phyloP scores from a whole-genome alignment of 2,888 invertebrate genomes.

The Sinodicranocentrus sp. region DNA sequence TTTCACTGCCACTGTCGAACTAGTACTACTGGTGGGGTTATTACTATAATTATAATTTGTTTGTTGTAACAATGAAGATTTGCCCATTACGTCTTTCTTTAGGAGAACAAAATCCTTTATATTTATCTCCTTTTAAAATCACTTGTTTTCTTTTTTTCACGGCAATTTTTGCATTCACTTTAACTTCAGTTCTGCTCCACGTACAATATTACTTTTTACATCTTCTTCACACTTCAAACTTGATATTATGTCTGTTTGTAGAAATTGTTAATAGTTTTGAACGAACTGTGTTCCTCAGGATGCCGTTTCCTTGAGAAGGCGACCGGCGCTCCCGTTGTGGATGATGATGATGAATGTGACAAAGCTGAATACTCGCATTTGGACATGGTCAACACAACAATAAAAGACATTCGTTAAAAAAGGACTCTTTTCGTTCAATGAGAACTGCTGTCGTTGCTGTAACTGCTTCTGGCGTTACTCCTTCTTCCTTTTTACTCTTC shows the following conservation, averaged over 20 bases:
- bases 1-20: constrained; percentile 64
- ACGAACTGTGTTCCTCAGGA: constrained; percentile 19
- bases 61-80: constrained; percentile 63
- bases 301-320: constrained; percentile 46
- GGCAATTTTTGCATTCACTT: constrained; percentile 46
- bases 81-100: constrained; percentile 41
- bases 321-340: constrained; percentile 47
- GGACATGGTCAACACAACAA: constrained; percentile 60
- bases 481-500: constrained; percentile 20
- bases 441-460: constrained; percentile 8
- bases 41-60: constrained; percentile 65
- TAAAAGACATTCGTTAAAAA: constrained; percentile 7
- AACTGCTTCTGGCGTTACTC: constrained; percentile 19
- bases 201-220: neutral
- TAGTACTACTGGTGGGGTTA: constrained; percentile 10
- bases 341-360: constrained; percentile 59
- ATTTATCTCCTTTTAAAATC: neutral
- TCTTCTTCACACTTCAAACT: constrained; percentile 19
- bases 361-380: constrained; percentile 59
- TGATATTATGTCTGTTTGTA: constrained; percentile 31
- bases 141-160: constrained; percentile 51
- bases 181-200: constrained; percentile 27
- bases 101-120: neutral
- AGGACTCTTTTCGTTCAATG: constrained; percentile 41
- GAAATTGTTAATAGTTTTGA: constrained; percentile 5